phyloP scores from a whole-genome alignment of 2,888 invertebrate species.

The Polymixis flavicincta region DNA sequence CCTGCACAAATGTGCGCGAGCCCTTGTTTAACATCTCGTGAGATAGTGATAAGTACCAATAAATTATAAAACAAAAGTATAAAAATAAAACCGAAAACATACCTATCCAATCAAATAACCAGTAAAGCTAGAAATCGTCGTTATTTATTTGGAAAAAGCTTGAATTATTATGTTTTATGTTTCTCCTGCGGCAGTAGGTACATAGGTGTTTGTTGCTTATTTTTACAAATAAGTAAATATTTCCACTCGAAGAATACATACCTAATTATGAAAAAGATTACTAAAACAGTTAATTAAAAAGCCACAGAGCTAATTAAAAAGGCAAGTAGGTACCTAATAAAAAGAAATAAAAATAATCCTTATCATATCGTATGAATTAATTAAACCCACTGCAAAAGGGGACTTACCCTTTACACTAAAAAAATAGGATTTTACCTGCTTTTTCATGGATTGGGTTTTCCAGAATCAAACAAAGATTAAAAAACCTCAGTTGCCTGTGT shows the following conservation, averaged over 20 bases:
- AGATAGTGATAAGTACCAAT: not conserved
- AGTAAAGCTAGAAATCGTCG: not conserved
- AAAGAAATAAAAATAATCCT: not conserved
- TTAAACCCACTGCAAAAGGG: constrained; percentile 19
- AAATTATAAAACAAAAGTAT: no score
- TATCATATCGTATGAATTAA: constrained; percentile 16
- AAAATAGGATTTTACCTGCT: constrained; percentile 13
- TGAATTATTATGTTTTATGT: not conserved
- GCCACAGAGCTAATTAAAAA: not conserved
- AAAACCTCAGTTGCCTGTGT: not conserved
- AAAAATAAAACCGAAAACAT: not conserved
- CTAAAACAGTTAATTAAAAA: constrained; percentile 4
- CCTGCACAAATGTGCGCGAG: no score
- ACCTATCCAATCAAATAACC: not conserved
- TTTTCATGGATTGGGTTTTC: constrained; percentile 23
- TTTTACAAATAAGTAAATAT: not conserved
- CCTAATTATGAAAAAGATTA: not conserved
- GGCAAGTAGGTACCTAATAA: not conserved
- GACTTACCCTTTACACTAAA: constrained; percentile 42
- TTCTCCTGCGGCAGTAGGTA: not conserved
- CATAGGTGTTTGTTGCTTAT: not conserved
- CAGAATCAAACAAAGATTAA: not conserved
- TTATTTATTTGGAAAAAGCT: constrained; percentile 1
- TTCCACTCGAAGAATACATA: not conserved
- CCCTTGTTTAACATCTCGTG: not conserved